Evolutionary conservation across 2,888 invertebrate species (phyloP), one percentile per base, ranked within the genome.

Genomic region (Microctonus brassicae): DNA sequence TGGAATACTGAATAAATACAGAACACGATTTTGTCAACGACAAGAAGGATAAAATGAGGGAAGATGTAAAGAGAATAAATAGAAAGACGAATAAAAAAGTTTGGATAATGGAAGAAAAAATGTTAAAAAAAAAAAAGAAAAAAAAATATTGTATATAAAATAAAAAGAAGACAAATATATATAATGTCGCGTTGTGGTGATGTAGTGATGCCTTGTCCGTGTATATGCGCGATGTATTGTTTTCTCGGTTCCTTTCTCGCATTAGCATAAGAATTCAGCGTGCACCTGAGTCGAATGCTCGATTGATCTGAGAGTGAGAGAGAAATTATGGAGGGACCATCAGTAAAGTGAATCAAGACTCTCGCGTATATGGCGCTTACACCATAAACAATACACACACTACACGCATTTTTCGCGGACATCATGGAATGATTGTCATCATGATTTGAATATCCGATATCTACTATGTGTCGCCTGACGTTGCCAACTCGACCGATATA

Each of bases 251-350:
- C 87, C 87, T 87, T 87, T 87, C 87, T 87, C 87, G 87, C 83
- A 87, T 87, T 87, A 87, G 86, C 87, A 87, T 87, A 87, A 87
- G 87, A 87, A 87, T 87, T 87, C 87, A 87, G 87, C 87, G 85
- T 87, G 87, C 85, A 81, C 87, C 83, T 87, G 87, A 86, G 80
- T 76, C 75, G 87, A 86, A 83, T 87, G 79, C 81, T 7, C 85
- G 84, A 87, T 86, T 75, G 78, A 69, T 78, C 76, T 78, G 75
- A 77, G 47, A 47, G 17, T 6, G 17, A 5, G 17, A 47, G 17
- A 6, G 17, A 17, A 17, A 47, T 3, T 7, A 7, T 5, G 29
- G 29, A 29, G 7, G 29, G 29, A 29, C 3, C 29, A 29, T 29
- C 47, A 47, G 7, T 4, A 39, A 17, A 47, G 77, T 82, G 83